Evolutionary conservation across 2,888 invertebrate genomes (phyloP), one percentile per base, ranked within the genome.

Genomic region (Latrodectus hesperus): DNA sequence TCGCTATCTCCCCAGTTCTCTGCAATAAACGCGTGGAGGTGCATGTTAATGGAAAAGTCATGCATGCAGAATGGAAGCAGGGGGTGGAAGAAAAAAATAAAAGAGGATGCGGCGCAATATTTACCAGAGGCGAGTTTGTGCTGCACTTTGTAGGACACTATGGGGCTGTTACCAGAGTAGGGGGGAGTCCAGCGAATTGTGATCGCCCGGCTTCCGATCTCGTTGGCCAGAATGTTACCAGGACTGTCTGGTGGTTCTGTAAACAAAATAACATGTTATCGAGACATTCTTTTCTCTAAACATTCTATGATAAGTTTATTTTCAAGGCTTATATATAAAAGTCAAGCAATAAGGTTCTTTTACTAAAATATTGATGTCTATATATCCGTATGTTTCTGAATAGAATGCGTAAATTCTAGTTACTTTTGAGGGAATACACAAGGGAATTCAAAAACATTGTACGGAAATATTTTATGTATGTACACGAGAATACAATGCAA

Each of bases 161-260:
- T 88, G 9, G 90, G 86, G 74, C 89, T 89, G 77, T 90, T 90
- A 2, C 90, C 90, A 12, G 88, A 84, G 71, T 90, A 90, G 0
- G 90, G 90, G 51, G 67, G 80, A 9, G 89, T 84, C 90, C 90
- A 90, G 11, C 82, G 73, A 9, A 90, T 64, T 10, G 87, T 77
- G 9, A 89, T 89, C 6, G 84, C 64, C 10, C 90, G 71, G 67
- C 89, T 90, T 17, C 88, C 87, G 26, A 89, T 88, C 70, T 90
- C 87, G 5, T 87, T 80, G 2, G 89, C 89, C 8, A 87, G 70
- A 9, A 90, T 87, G 60, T 90, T 89, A n/a, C 89, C 88, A 5
- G 90, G 89, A 38, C 88, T 89, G 52, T 90, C 90, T 22, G 90
- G 90, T 14, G 89, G 81, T 68, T 90, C 90, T 90, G 49, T 49